These are phyloP conservation scores for Keiferia lycopersicella DNA, from an alignment of 2,888 invertebrate species.

Conservation along the genomic window DNA sequence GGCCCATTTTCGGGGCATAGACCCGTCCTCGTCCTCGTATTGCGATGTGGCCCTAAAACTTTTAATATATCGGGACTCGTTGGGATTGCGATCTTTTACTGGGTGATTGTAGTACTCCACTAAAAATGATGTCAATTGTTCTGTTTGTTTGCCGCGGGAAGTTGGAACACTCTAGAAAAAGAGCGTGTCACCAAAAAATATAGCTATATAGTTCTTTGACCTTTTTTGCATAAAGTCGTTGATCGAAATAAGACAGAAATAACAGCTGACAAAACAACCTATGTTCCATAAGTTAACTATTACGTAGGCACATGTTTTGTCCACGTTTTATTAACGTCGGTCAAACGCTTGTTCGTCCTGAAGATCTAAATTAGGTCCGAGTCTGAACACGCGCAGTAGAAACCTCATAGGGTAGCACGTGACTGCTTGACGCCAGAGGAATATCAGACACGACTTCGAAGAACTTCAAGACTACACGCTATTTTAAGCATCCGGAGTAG, in stretches of 20 bases:
- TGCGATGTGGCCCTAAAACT: not conserved
- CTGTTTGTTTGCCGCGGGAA: not conserved
- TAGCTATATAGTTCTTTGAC: not conserved
- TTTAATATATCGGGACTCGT: not conserved
- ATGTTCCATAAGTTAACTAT: not conserved
- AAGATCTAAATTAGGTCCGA: constrained; percentile 53
- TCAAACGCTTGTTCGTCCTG: constrained; percentile 41
- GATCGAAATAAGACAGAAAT: not conserved
- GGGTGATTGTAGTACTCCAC: not conserved
- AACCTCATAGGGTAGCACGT: constrained; percentile 45
- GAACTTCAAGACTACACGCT: constrained; percentile 19
- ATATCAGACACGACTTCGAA: constrained; percentile 24
- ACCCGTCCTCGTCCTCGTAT: constrained; percentile 44
- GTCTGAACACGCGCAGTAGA: constrained; percentile 36
- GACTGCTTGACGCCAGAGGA: constrained; percentile 33
- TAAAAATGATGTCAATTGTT: not conserved
- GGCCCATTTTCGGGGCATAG: constrained; percentile 42
- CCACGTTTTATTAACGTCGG: not conserved
- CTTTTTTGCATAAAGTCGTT: not conserved
- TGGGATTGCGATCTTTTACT: not conserved
- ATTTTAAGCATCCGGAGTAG: constrained; percentile 17
- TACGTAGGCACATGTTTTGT: constrained; percentile 10
- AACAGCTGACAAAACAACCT: not conserved
- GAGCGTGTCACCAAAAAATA: not conserved
- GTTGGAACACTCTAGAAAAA: not conserved